Evolutionary conservation across 2,113 vertebrate species (phyloP).

Genomic region (Campylomormyrus tamandua): DNA sequence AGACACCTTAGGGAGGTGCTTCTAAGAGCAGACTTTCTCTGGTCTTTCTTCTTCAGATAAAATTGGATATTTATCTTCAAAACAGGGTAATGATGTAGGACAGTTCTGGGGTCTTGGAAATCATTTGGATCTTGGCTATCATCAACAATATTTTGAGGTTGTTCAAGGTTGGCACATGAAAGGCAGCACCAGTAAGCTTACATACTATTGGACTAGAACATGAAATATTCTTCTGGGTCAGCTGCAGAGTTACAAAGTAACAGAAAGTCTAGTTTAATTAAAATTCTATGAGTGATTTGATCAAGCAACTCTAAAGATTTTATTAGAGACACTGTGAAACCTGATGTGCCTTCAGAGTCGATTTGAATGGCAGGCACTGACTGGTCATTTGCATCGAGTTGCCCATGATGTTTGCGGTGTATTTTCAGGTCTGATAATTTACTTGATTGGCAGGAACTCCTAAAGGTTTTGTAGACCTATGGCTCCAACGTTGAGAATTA

Average conservation of each 20-base stretch:
- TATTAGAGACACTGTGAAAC: too few species aligned
- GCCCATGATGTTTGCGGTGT: background rate
- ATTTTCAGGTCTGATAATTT: background rate
- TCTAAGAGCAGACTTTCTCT: background rate
- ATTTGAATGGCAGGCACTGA: background rate
- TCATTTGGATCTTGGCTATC: background rate
- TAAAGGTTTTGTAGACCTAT: background rate
- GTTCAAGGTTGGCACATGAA: background rate
- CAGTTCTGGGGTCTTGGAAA: background rate
- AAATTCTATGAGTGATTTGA: background rate
- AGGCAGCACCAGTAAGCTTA: background rate
- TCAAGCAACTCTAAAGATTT: background rate
- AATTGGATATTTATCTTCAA: background rate
- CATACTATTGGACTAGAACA: background rate
- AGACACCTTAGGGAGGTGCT: background rate
- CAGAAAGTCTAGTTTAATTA: background rate
- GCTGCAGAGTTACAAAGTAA: background rate
- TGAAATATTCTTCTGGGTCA: background rate
- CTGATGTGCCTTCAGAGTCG: background rate
- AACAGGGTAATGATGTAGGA: background rate
- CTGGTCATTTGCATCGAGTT: background rate
- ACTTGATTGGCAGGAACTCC: background rate
- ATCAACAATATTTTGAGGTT: background rate
- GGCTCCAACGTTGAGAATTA: background rate
- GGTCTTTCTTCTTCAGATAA: background rate